Evolutionary conservation across 2,113 vertebrate genomes (phyloP), one percentile per base, ranked within the genome.

Genomic region (Desmodus rotundus): DNA sequence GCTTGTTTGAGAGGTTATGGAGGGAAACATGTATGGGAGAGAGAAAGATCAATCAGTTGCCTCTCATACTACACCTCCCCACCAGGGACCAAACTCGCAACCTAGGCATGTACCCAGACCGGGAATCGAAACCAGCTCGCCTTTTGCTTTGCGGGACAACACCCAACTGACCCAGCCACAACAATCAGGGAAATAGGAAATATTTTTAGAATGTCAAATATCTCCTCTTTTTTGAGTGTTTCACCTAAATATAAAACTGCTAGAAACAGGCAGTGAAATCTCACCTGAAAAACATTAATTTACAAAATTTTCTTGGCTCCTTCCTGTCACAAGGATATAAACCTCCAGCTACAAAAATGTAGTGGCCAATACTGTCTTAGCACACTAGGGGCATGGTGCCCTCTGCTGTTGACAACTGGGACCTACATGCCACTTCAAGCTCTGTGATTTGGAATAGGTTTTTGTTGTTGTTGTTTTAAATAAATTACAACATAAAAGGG

Each of bases 351-450:
- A 9, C 4, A 8, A 10, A 89, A 33, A 14, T n/a, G 1, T 9
- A 84, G n/a, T 43, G 96, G 87, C 76, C n/a, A 77, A 17, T 8
- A 31, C 16, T 3, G 19, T 58, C 61, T 61, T 45, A 14, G 52
- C 56, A 80, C 33, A 36, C 80, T 82, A 78, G 36, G 72, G 73
- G n/a, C 74, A 92, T 41, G 56, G 56, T 89, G 95, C 94, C 96
- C 96, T 92, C 97, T 97, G 91, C 85, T 88, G 97, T 56, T 92
- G 54, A 94, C 19, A 77, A 95, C 22, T 83, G 54, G 63, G 43
- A 52, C 13, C 43, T 61, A 47, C 93, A 73, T 5, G 11, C 45
- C 31, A 45, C 82, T 87, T 92, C 22, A 58, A 84, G n/a, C 17
- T 84, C 22, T n/a, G n/a, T 33, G 72, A 10, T 91, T 63, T 65